Evolutionary conservation across 2,888 invertebrate genomes (phyloP).

Genomic region (Synanthedon myopaeformis): DNA sequence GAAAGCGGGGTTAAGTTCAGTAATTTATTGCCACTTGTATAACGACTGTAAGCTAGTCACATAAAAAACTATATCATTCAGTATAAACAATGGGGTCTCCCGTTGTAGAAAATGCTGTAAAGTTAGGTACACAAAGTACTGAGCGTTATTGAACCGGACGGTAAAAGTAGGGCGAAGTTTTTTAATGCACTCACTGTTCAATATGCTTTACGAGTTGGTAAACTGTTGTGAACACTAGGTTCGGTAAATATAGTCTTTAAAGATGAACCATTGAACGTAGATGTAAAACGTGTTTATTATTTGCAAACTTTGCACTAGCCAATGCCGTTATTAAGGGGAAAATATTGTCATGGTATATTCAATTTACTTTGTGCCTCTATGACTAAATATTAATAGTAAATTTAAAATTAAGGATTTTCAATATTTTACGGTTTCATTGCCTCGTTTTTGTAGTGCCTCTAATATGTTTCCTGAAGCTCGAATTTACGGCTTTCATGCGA

Average conservation of each 20-base stretch:
- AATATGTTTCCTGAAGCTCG: no score
- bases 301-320: no score
- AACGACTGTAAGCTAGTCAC: constrained; percentile 34
- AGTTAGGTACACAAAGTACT: constrained; percentile 13
- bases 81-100: constrained; percentile 47
- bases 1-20: constrained; percentile 63
- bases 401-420: no score
- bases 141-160: constrained; percentile 22
- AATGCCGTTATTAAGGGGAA: background rate
- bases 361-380: no score
- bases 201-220: constrained; percentile 6
- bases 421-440: no score
- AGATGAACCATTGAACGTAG: background rate
- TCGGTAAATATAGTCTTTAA: background rate
- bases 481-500: no score
- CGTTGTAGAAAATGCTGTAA: constrained; percentile 15
- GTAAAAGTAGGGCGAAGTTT: constrained; percentile 22
- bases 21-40: constrained; percentile 62
- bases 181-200: constrained; percentile 15
- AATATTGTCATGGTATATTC: background rate
- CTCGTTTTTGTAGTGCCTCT: no score
- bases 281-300: no score
- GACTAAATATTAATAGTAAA: no score
- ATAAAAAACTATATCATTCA: constrained; percentile 35
- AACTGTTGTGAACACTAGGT: constrained; percentile 6